Percentiles rank a stretch among this genome's conserved stretches.
These are phyloP conservation scores for Oceanodroma tethys DNA, from an alignment of 2,113 vertebrate species.

Conservation along the genomic window DNA sequence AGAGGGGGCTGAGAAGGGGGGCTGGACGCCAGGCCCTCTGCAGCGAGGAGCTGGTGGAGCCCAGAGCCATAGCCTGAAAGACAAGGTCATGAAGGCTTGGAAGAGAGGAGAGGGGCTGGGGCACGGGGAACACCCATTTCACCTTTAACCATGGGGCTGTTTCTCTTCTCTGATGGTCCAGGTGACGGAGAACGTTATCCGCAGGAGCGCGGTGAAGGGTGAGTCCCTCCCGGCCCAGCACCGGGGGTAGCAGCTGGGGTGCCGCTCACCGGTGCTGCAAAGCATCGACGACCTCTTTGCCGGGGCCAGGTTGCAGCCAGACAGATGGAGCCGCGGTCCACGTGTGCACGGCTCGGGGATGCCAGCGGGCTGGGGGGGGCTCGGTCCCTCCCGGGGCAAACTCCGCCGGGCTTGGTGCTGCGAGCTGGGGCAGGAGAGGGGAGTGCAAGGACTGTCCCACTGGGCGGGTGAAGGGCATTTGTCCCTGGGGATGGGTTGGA, in stretches of 20 bases:
- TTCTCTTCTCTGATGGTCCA: conserved; percentile 11
- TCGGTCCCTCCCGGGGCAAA: neutral
- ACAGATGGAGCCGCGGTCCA: neutral
- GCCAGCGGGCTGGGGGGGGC: neutral
- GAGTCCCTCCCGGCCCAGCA: neutral
- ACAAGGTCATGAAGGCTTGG: neutral
- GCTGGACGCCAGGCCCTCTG: neutral
- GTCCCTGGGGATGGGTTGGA: rapidly evolving
- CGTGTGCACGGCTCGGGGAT: rapidly evolving
- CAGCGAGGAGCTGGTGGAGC: neutral
- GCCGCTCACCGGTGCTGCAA: neutral
- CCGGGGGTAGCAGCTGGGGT: too few relatives aligned
- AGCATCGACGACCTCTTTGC: neutral
- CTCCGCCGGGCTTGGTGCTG: neutral
- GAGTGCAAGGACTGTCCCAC: neutral
- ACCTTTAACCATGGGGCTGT: neutral
- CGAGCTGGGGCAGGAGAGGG: neutral
- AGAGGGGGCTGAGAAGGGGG: too few relatives aligned
- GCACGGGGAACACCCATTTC: rapidly evolving
- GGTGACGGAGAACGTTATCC: conserved; percentile 81
- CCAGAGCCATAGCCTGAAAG: rapidly evolving
- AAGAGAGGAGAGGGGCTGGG: neutral
- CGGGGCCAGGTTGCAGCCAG: neutral
- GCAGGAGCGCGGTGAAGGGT: conserved; percentile 76
- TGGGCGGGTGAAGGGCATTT: rapidly evolving